Evolutionary conservation across 2,888 invertebrate genomes (phyloP), one percentile per base, ranked within the genome.

Genomic region (Ramazzottius varieornatus): DNA sequence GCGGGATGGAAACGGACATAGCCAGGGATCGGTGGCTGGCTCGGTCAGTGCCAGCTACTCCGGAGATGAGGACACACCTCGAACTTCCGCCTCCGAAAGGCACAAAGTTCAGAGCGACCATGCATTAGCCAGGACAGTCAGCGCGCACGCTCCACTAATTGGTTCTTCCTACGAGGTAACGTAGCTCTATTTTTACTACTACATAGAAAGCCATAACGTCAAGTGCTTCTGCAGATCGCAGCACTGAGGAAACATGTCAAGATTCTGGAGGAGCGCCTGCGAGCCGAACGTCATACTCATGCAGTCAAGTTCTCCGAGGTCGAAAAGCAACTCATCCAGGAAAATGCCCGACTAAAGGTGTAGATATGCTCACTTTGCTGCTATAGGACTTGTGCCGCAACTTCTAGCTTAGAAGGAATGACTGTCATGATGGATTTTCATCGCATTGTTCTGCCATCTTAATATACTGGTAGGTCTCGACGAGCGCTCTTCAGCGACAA

Each of bases 381-480:
- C n/a, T n/a, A n/a, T n/a, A n/a, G n/a, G n/a, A n/a, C n/a, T n/a
- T n/a, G n/a, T n/a, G n/a, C n/a, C n/a, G n/a, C n/a, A n/a, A n/a
- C n/a, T n/a, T n/a, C n/a, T n/a, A n/a, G n/a, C n/a, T n/a, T n/a
- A n/a, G n/a, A n/a, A n/a, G n/a, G n/a, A 13, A 40, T 40, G 40
- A 40, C 20, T 20, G 20, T 40, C 40, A 40, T 40, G 8, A 40
- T 20, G 40, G 40, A 40, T 40, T 8, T n/a, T 40, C 8, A 40
- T 40, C 40, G 8, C 40, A 40, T 40, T 20, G 8, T 40, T n/a
- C n/a, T n/a, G n/a, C n/a, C n/a, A n/a, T n/a, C n/a, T n/a, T n/a
- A n/a, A n/a, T n/a, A n/a, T n/a, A n/a, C n/a, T n/a, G n/a, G n/a
- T 8, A 54, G 54, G 54, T 54, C 54, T 54, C 54, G 29, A 54